Percentiles rank a stretch among this genome's conserved stretches.
These are phyloP conservation scores for Chydorus sphaericus DNA, from an alignment of 2,888 invertebrate species.

Conservation along the genomic window DNA sequence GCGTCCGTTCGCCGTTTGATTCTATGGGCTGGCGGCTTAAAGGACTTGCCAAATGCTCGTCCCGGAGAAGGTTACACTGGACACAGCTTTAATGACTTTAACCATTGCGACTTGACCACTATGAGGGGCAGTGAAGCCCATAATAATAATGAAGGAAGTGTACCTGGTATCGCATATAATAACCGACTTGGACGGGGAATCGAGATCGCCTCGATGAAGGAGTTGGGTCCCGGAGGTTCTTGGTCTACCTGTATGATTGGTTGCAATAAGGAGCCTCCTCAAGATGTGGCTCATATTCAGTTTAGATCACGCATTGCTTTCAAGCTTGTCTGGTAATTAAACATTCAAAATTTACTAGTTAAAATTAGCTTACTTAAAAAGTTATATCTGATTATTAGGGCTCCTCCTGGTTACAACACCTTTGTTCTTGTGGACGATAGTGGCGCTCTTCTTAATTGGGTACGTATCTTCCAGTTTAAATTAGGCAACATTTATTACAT, in stretches of 20 bases:
- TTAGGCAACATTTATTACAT: too few relatives aligned
- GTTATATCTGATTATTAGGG: neutral
- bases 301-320: neutral
- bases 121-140: neutral
- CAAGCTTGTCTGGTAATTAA: neutral
- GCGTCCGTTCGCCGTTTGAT: neutral
- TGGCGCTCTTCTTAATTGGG: neutral
- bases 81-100: neutral
- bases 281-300: neutral
- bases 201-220: neutral
- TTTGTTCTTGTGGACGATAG: neutral
- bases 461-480: too few relatives aligned
- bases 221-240: neutral
- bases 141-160: neutral
- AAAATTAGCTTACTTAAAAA: too few relatives aligned
- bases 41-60: neutral
- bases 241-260: constrained; percentile 3
- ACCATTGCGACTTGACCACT: neutral
- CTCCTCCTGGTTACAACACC: neutral
- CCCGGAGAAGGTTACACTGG: neutral
- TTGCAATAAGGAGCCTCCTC: constrained; percentile 1
- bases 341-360: neutral
- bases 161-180: neutral
- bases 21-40: neutral
- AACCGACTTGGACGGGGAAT: neutral